These are phyloP conservation scores for Ectobius pallidus DNA, from an alignment of 2,888 invertebrate genomes.

Conservation along the genomic window DNA sequence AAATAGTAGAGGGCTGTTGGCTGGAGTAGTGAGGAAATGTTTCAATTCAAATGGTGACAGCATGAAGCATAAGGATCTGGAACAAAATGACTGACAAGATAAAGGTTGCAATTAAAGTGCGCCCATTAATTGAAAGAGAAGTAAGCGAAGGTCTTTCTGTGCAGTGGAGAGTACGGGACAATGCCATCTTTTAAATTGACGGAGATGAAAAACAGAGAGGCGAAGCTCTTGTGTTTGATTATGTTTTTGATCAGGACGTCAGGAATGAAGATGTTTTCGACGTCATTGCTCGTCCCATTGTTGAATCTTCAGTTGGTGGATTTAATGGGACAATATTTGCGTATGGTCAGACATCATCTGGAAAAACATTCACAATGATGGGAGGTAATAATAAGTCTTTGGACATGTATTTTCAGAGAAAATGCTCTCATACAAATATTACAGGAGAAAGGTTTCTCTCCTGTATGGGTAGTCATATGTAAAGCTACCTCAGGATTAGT, in stretches of 20 bases:
- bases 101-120: constrained; percentile 76
- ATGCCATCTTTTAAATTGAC: constrained; percentile 65
- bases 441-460: too few relatives aligned
- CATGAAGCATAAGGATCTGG: too few relatives aligned
- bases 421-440: too few relatives aligned
- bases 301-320: constrained; percentile 72
- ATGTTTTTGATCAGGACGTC: constrained; percentile 68
- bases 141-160: constrained; percentile 61
- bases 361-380: too few relatives aligned
- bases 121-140: constrained; percentile 71
- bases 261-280: constrained; percentile 69
- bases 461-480: too few relatives aligned
- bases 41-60: too few relatives aligned
- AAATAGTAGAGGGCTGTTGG: too few relatives aligned
- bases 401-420: too few relatives aligned
- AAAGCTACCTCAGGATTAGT: too few relatives aligned
- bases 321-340: constrained; percentile 90
- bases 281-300: constrained; percentile 71
- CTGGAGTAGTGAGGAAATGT: too few relatives aligned
- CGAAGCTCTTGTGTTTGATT: constrained; percentile 72
- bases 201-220: constrained; percentile 51
- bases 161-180: constrained; percentile 67
- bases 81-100: constrained; percentile 71
- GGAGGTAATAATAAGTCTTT: too few relatives aligned
- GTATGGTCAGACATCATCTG: constrained; percentile 91